phyloP scores from a whole-genome alignment of 2,797 vertebrate species.

The Phrynocephalus forsythii region DNA sequence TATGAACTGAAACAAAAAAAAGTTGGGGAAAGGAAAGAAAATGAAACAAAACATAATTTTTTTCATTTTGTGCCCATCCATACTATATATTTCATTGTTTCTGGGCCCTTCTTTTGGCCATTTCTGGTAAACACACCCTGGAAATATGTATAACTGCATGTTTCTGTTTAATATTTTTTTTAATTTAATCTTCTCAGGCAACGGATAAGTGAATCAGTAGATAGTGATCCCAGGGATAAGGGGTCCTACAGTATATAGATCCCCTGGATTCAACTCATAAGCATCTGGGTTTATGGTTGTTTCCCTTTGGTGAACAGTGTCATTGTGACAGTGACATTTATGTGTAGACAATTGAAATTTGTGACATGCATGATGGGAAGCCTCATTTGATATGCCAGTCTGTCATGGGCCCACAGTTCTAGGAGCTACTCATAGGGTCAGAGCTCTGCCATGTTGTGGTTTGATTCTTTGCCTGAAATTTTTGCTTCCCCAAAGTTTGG shows the following conservation, averaged over 20 bases:
- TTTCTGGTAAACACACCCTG: too few species aligned
- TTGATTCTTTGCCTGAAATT: background rate
- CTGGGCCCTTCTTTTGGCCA: too few species aligned
- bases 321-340: background rate
- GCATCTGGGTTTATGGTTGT: background rate
- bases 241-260: too few species aligned
- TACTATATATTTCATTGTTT: too few species aligned
- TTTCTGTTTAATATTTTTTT: background rate
- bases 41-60: too few species aligned
- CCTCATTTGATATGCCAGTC: background rate
- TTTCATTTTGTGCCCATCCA: too few species aligned
- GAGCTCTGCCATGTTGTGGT: background rate
- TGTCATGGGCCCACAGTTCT: background rate
- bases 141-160: too few species aligned
- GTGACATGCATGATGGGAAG: background rate
- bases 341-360: background rate
- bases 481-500: background rate
- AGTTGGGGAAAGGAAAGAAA: too few species aligned
- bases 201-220: too few species aligned
- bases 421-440: background rate
- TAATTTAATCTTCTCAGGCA: background rate
- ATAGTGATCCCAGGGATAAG: background rate
- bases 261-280: background rate
- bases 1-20: too few species aligned
- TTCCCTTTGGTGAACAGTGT: background rate